These are phyloP conservation scores for Channa argus DNA, from an alignment of 2,113 vertebrate genomes.

Conservation along the genomic window DNA sequence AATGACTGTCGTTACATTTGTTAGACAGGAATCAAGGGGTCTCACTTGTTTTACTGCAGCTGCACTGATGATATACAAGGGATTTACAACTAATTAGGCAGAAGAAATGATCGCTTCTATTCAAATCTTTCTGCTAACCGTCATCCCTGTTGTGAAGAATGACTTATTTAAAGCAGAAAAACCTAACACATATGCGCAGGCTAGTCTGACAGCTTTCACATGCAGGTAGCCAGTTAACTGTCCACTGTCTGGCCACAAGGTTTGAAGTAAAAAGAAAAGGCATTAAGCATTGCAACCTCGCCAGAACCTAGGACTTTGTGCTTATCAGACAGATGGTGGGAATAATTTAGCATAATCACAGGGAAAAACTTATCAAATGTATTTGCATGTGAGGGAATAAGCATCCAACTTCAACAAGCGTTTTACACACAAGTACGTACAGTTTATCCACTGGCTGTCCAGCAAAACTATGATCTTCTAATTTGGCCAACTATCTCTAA, in stretches of 20 bases:
- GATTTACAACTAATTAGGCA: neutral
- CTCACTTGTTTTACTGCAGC: neutral
- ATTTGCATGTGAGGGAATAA: slow-evolving; percentile 39
- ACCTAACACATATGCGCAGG: slow-evolving; percentile 5
- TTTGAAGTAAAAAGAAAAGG: slow-evolving; percentile 25
- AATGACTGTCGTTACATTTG: no score
- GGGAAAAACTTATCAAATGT: slow-evolving; percentile 5
- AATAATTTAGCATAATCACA: slow-evolving; percentile 66
- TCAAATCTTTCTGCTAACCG: slow-evolving; percentile 8
- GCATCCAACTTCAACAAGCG: neutral
- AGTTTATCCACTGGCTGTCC: neutral
- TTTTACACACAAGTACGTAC: no score
- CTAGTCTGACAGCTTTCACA: slow-evolving; percentile 24
- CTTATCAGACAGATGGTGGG: slow-evolving; percentile 58
- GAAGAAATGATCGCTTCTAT: neutral
- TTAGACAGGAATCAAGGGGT: neutral
- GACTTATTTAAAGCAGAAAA: neutral
- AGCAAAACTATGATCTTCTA: slow-evolving; percentile 16
- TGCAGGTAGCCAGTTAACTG: slow-evolving; percentile 46
- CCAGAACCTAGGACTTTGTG: slow-evolving; percentile 15
- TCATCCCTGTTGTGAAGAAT: slow-evolving; percentile 10
- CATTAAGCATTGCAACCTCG: slow-evolving; percentile 41
- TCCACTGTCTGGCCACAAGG: slow-evolving; percentile 23
- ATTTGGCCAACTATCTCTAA: no score
- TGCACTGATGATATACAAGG: neutral